Base-by-base conservation (phyloP, 2,888 invertebrate species). In the Chromoteleia sp. region DNA sequence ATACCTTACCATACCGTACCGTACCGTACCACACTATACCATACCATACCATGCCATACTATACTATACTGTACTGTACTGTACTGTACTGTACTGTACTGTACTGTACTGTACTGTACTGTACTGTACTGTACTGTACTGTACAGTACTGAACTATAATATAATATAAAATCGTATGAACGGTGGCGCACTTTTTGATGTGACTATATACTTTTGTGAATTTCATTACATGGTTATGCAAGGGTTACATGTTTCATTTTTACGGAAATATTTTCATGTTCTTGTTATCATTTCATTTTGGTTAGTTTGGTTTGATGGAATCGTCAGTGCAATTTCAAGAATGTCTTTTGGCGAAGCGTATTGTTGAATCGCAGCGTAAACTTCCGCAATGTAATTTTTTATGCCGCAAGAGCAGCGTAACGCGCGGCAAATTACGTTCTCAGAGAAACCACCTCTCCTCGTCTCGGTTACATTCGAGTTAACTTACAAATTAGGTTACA, bases 341-440 rank as follows among this genome's bases (percentile, higher is more conserved):
- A 43, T 50, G 45, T 71, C 59, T 58, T 48, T 48, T 15, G 25
- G 7, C 6, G 70, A 8, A 39, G 59, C 50, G 52, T 43, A 52
- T 73, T 61, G 59, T 52, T 73, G 52, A 61, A 73, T 41, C 29
- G 71, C 33, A 30, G 61, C 61, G 41, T 52, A 61, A 73, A 73
- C 41, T 61, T 71, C 29, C 15, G 61, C 71, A 73, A 61, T 52
- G 71, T 33, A 59, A 52, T 73, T 56, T 63, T 73, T 73, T 73
- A 61, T 73, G 39, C 45, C 59, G 39, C 33, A 50, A 39, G 39
- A 41, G 61, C 43, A 5, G 41, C 33, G 73, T 73, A 61, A 61
- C 73, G 19, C 7, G 61, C 43, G 63, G 61, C 41, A 54, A 63
- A 73, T 73, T 61, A 63, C 54, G 25, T 36, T 41, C 30, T n/a